Evolutionary conservation across 2,888 invertebrate genomes (phyloP), one percentile per base, ranked within the genome.

Genomic region (Seira musarum): DNA sequence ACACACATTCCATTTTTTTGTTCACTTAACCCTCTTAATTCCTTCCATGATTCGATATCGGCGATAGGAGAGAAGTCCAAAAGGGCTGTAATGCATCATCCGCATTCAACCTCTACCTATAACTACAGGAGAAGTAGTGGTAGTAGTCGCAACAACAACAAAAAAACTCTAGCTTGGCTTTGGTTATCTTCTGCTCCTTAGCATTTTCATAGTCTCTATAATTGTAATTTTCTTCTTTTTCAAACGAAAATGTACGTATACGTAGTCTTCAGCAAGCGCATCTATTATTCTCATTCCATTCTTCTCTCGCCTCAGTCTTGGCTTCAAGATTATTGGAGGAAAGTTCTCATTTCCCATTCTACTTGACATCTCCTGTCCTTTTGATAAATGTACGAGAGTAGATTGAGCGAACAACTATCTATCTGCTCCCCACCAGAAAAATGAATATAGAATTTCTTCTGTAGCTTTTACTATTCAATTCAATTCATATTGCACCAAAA

Each of bases 291-390:
- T 49, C 24, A 30, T 17, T 25, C 61, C 68, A 61, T 67, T 64
- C 24, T 67, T 67, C 67, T 64, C 40, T 25, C 63, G 64, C 19
- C 6, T 67, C 17, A 57, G 53, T 65, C 53, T 53, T 74, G 67
- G 73, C 65, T 64, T 74, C 57, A 69, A 80, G 73, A 73, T 80
- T 80, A 80, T 80, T 80, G 75, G 75, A 81, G 81, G 75, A 80
- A 80, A 76, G 75, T 80, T 80, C 80, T 75, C 74, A 80, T 80
- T 80, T 80, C 74, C 80, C 66, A 53, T 66, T 25, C 22, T 74
- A 71, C 75, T 80, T 80, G 74, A 75, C 80, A 80, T 75, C 71
- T 71, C 80, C 75, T 80, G 80, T 80, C 79, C 73, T 73, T 80
- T 80, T 80, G 79, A 80, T 80, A 80, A 80, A 80, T 80, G 79